Base-by-base conservation (phyloP, 2,888 invertebrate genomes). In the Tryphoninae sp. region DNA sequence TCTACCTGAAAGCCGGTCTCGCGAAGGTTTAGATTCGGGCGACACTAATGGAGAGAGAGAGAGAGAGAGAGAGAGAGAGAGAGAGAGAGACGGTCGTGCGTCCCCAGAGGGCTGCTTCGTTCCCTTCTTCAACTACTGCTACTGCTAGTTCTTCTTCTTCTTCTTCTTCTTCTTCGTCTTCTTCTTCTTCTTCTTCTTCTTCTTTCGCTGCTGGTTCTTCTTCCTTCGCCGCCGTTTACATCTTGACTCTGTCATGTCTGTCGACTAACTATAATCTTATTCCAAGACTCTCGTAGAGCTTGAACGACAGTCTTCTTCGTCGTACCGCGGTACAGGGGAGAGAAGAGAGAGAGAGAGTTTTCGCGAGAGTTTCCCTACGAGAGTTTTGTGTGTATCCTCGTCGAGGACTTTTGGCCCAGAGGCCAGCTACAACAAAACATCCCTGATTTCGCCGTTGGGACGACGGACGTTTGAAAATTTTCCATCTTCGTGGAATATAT, bases 241-340 rank as follows among this genome's bases (percentile, higher is more conserved):
- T 80, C 72, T 80, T 77, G 80, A 77, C 71, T 80, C 64, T 67
- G 75, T 76, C 71, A 67, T 67, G 80, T 59, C 71, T 59, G 75
- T 58, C 79, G 49, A 76, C 76, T 58, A 67, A 80, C 80, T 76
- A 49, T 80, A 80, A 80, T 80, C 80, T 68, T 40, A 77, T 80
- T 80, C 61, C 72, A 53, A 45, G 65, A 75, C 71, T 71, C 62
- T 73, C 62, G 73, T 40, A 45, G 23, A 72, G 72, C 61, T 77
- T 77, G 55, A 62, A 77, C 76, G 67, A 76, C 76, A 73, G 65
- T 68, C 65, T 71, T 76, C 67, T 61, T 45, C 49, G 55, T 42
- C 55, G 16, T 67, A 61, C 33, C 61, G n/a, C 62, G 13, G 64
- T 19, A 13, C 22, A 19, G 19, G 19, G 19, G 45, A 16, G 4